Evolutionary conservation across 1,140 invertebrate species (phyloP), one percentile per base, ranked within the genome.

Genomic region (Epicauta chinensis): DNA sequence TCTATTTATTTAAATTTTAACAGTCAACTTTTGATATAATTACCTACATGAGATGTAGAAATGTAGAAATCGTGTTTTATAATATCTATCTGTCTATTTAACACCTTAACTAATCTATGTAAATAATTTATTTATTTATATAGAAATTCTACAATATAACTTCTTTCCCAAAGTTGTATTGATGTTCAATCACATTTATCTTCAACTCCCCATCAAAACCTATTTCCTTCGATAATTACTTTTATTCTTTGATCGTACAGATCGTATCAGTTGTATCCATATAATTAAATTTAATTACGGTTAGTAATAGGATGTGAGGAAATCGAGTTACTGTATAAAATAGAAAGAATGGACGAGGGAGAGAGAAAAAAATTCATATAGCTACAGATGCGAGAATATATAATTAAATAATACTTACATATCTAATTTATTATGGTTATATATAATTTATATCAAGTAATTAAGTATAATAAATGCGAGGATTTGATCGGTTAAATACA

Each of bases 381-480:
- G 23, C 34, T 49, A 47, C 40, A 40, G 43, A 45, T 16, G 43
- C 38, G 35, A 44, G 43, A 51, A 51, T 59, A 47, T 63, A 53
- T 63, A 66, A 66, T 66, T 66, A 66, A 66, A 64, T 63, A 61
- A 59, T 66, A 66, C 62, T 66, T 66, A 66, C 51, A 59, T 64
- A 61, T 55, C 62, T 66, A 64, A 66, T 66, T 66, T 66, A 66
- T 66, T 64, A 61, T 62, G 4, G 64, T 64, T 63, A 55, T 46
- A 58, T 64, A 60, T 62, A 64, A 64, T 64, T 64, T 63, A 55
- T 61, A 59, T 64, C 55, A 53, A 23, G 58, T 62, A 63, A 62
- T 64, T 65, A 65, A 64, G 45, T 62, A 54, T 55, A 59, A 61
- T 59, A 63, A 61, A 60, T 59, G 60, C 56, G 49, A n/a, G 54